Evolutionary conservation across 2,113 vertebrate genomes (phyloP).

Genomic region (Tautogolabrus adspersus): DNA sequence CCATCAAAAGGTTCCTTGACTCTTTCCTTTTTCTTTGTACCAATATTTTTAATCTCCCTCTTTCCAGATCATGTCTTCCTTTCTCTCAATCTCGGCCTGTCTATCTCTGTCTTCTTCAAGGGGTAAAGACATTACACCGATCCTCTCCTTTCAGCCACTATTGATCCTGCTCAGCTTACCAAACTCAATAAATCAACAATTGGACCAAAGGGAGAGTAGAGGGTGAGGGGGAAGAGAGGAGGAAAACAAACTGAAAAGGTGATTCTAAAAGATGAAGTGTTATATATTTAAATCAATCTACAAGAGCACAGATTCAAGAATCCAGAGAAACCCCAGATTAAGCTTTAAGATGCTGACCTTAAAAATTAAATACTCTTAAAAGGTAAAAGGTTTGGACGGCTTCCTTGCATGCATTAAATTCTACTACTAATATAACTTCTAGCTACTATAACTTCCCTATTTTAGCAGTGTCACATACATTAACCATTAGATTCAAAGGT

Average conservation of each 20-base stretch:
- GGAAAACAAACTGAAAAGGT: slow-evolving; percentile 4
- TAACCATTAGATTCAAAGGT: too few species aligned
- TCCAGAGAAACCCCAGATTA: neutral
- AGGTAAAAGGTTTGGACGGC: neutral
- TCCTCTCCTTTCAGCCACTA: slow-evolving; percentile 53
- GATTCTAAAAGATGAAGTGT: neutral
- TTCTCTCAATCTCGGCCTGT: slow-evolving; percentile 12
- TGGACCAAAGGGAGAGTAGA: slow-evolving; percentile 61
- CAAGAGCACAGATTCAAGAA: neutral
- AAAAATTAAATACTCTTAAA: neutral
- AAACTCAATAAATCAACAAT: slow-evolving; percentile 75
- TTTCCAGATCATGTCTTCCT: slow-evolving; percentile 1
- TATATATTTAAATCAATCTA: neutral
- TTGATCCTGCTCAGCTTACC: slow-evolving; percentile 63
- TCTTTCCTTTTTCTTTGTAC: neutral
- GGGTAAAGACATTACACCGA: slow-evolving; percentile 58
- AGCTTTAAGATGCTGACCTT: neutral
- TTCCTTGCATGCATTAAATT: too few species aligned
- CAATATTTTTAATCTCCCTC: neutral
- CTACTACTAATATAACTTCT: too few species aligned
- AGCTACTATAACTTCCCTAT: too few species aligned
- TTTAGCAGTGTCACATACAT: too few species aligned
- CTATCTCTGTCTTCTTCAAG: slow-evolving; percentile 37
- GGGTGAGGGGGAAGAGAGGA: slow-evolving; percentile 11
- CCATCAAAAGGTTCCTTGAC: neutral